phyloP scores from a whole-genome alignment of 2,113 vertebrate species.

The Puffinus mauretanicus region DNA sequence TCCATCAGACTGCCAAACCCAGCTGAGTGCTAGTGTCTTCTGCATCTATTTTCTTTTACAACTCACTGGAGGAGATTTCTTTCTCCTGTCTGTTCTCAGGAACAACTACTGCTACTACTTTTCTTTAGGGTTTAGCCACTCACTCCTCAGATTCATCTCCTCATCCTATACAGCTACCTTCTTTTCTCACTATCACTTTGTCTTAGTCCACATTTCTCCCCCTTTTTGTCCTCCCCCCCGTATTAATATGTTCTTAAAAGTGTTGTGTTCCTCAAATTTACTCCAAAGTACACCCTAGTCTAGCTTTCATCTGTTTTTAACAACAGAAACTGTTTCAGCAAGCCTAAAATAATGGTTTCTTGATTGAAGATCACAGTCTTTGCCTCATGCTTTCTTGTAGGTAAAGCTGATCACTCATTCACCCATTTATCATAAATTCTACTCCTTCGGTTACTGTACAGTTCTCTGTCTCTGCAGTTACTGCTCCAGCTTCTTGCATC shows the following conservation, averaged over 20 bases:
- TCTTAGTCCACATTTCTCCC: not conserved
- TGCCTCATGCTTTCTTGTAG: not conserved
- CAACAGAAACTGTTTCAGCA: not conserved
- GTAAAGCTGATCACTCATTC: not conserved
- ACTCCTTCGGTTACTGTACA: not conserved
- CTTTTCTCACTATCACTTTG: not conserved
- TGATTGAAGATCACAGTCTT: not conserved
- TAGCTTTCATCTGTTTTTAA: not conserved
- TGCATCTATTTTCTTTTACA: not conserved
- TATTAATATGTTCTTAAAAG: not conserved
- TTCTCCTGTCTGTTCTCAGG: not conserved
- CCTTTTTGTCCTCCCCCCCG: not conserved
- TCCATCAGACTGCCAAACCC: not conserved
- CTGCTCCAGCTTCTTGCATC: not conserved
- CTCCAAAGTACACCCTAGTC: not conserved
- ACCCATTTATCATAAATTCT: not conserved
- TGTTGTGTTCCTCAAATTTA: not conserved
- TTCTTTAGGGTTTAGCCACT: not conserved
- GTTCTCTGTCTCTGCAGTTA: not conserved
- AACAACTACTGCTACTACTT: not conserved
- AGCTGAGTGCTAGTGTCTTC: not conserved
- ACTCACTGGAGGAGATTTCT: not conserved
- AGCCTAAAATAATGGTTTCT: not conserved
- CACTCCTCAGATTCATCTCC: not conserved
- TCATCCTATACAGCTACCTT: not conserved